phyloP scores from a whole-genome alignment of 1,140 invertebrate species.

The Maniola jurtina region DNA sequence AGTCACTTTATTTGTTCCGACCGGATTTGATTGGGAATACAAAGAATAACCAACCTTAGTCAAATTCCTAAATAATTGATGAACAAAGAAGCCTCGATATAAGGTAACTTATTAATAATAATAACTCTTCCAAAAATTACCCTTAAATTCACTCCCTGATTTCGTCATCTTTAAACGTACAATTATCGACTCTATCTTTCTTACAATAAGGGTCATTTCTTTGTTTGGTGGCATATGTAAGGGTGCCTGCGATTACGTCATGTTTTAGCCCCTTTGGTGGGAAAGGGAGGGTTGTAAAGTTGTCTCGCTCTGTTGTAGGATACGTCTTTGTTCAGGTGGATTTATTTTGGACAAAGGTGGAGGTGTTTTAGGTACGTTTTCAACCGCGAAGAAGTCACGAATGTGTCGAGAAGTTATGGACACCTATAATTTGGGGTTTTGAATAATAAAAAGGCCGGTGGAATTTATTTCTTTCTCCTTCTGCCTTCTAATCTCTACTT shows the following conservation, averaged over 20 bases:
- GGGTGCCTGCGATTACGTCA: conserved; percentile 2
- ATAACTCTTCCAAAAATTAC: background rate
- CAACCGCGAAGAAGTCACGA: background rate
- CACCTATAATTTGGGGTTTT: too few species aligned
- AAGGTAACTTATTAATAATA: background rate
- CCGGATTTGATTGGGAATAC: background rate
- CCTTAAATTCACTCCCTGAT: background rate
- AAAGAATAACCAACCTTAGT: background rate
- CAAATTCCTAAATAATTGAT: background rate
- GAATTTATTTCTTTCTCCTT: too few species aligned
- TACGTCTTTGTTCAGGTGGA: background rate
- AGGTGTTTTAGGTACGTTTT: background rate
- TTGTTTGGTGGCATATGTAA: background rate
- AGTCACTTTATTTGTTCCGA: too few species aligned
- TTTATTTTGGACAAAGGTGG: background rate
- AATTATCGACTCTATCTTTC: background rate
- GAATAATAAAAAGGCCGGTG: too few species aligned
- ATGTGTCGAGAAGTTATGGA: too few species aligned
- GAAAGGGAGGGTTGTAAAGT: background rate
- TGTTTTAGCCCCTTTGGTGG: conserved; percentile 2
- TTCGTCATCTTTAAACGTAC: background rate
- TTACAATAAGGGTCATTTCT: background rate
- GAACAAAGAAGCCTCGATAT: background rate
- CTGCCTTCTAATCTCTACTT: too few species aligned
- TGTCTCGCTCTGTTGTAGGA: background rate